A percentile compares a stretch with the other conserved stretches of the same genome.
Evolutionary conservation across 2,888 invertebrate genomes (phyloP).

Genomic region (Lymantria dispar): DNA sequence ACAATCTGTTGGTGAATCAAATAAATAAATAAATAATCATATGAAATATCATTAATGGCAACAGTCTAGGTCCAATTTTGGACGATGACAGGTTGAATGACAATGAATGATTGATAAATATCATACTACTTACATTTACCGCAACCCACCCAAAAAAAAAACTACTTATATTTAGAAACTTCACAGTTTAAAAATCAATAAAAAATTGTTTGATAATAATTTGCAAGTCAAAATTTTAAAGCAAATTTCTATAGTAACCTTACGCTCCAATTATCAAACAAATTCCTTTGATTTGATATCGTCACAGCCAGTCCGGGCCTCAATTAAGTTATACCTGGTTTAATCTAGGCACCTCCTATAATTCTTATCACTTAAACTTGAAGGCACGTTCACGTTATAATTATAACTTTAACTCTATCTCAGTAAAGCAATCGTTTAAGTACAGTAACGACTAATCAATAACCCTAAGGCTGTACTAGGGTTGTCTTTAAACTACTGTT

Average conservation of each 20-base stretch:
- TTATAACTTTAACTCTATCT: conserved; percentile 43
- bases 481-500: conserved; percentile 7
- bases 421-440: conserved; percentile 48
- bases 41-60: too few species aligned
- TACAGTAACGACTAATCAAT: conserved; percentile 62
- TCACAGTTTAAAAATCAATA: too few species aligned
- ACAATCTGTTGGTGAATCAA: too few species aligned
- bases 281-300: background rate
- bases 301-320: conserved; percentile 10
- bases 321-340: conserved; percentile 30
- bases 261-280: background rate
- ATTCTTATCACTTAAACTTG: conserved; percentile 32
- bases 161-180: too few species aligned
- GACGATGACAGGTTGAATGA: too few species aligned
- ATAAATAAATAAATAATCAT: too few species aligned
- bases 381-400: conserved; percentile 43
- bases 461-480: conserved; percentile 45
- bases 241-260: background rate
- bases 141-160: too few species aligned
- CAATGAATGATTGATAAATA: too few species aligned
- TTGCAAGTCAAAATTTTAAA: background rate
- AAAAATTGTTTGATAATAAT: too few species aligned
- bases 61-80: too few species aligned
- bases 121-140: too few species aligned
- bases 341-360: conserved; percentile 24